Percentiles rank a stretch among this genome's conserved stretches.
phyloP scores from a whole-genome alignment of 2,797 vertebrate genomes.

The Anolis apletophallus region DNA sequence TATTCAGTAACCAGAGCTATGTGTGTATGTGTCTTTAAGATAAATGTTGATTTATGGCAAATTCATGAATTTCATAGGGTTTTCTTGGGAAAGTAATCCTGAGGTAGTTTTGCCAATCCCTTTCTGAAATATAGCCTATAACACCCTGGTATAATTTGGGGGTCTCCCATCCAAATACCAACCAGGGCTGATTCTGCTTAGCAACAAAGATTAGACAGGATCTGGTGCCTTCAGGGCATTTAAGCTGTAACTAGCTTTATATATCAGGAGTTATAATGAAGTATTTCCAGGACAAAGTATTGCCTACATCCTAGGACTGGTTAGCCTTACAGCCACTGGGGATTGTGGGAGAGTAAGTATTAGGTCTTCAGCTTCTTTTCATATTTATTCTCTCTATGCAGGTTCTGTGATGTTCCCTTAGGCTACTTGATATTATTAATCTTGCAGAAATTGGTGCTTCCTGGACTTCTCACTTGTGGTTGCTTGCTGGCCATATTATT shows the following conservation, averaged over 20 bases:
- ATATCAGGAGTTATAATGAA: background rate
- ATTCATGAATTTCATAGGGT: no score
- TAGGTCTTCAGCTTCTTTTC: background rate
- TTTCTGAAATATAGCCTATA: no score
- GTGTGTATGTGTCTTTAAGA: no score
- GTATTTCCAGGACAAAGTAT: background rate
- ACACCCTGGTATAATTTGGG: no score
- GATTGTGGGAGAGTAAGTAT: background rate
- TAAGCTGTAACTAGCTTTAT: background rate
- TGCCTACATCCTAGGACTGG: background rate
- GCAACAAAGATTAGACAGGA: no score
- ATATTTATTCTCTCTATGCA: slow-evolving; percentile 18
- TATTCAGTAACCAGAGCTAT: background rate
- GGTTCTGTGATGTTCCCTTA: slow-evolving; percentile 21
- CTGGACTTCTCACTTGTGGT: slow-evolving; percentile 35
- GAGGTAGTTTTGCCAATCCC: no score
- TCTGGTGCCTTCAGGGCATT: no score
- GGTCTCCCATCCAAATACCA: no score
- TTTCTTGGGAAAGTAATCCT: no score
- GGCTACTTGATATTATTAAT: background rate
- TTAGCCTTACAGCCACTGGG: background rate
- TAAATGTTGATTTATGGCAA: no score
- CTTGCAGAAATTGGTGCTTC: background rate
- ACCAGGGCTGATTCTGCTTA: no score
- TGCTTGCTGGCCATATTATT: slow-evolving; percentile 39